These are phyloP conservation scores for Acipenser oxyrinchus DNA, from an alignment of 2,797 vertebrate genomes.

Conservation along the genomic window DNA sequence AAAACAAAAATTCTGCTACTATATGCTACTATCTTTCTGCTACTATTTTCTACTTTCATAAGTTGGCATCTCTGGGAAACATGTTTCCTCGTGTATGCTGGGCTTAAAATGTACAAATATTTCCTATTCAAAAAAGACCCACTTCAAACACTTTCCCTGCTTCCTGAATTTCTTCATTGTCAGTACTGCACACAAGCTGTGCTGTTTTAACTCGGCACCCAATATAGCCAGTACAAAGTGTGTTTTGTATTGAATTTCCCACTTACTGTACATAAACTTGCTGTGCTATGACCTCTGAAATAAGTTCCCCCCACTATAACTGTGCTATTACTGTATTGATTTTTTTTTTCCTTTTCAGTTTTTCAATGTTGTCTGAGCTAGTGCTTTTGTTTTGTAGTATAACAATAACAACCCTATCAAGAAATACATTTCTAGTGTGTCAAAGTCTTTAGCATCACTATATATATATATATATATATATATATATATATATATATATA, in stretches of 20 bases:
- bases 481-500: no score
- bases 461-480: no score
- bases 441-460: slow-evolving; percentile 8
- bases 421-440: slow-evolving; percentile 54
- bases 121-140: no score
- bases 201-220: slow-evolving; percentile 43
- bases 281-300: slow-evolving; percentile 63
- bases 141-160: no score
- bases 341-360: slow-evolving; percentile 60
- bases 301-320: slow-evolving; percentile 58
- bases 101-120: no score
- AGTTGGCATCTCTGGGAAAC: no score
- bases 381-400: slow-evolving; percentile 65
- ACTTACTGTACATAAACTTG: slow-evolving; percentile 53
- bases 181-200: slow-evolving; percentile 10
- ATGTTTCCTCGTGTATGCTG: no score
- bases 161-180: neutral
- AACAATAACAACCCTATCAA: slow-evolving; percentile 72
- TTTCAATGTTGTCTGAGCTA: slow-evolving; percentile 41
- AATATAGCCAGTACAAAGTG: slow-evolving; percentile 31
- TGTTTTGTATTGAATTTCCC: slow-evolving; percentile 63
- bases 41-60: no score
- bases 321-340: slow-evolving; percentile 77
- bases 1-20: no score
- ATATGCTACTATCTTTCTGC: no score